These are phyloP conservation scores for Tortrix viridana DNA, from an alignment of 2,888 invertebrate genomes.

Conservation along the genomic window DNA sequence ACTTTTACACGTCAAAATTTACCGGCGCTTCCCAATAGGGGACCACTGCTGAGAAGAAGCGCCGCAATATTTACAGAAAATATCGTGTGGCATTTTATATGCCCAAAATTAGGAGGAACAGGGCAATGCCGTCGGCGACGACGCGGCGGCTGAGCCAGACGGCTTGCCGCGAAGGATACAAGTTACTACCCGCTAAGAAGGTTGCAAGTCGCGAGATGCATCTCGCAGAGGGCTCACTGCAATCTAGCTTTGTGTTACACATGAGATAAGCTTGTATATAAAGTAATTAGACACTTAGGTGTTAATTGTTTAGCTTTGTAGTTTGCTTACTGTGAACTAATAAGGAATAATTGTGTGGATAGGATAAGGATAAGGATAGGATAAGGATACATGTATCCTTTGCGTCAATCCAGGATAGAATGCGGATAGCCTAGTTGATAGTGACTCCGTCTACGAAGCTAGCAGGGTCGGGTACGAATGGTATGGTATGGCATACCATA, in stretches of 20 bases:
- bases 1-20: no score
- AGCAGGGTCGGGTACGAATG: no score
- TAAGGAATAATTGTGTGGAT: no score
- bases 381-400: no score
- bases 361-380: no score
- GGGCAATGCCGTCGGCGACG: slow-evolving; percentile 43
- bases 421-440: no score
- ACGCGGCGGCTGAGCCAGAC: slow-evolving; percentile 37
- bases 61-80: neutral
- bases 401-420: no score
- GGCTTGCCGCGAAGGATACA: slow-evolving; percentile 37
- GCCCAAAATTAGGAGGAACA: slow-evolving; percentile 39
- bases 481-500: no score
- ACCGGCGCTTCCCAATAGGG: no score
- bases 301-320: neutral
- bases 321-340: no score
- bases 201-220: slow-evolving; percentile 35
- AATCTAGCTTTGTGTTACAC: neutral
- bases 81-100: slow-evolving; percentile 50
- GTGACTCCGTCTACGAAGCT: no score
- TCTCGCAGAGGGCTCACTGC: neutral
- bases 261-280: neutral
- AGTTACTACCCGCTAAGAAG: slow-evolving; percentile 54
- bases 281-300: neutral
- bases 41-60: no score